Base-by-base conservation (phyloP, 64 coral and sea anemone species). In the Pachyseris speciosa region DNA sequence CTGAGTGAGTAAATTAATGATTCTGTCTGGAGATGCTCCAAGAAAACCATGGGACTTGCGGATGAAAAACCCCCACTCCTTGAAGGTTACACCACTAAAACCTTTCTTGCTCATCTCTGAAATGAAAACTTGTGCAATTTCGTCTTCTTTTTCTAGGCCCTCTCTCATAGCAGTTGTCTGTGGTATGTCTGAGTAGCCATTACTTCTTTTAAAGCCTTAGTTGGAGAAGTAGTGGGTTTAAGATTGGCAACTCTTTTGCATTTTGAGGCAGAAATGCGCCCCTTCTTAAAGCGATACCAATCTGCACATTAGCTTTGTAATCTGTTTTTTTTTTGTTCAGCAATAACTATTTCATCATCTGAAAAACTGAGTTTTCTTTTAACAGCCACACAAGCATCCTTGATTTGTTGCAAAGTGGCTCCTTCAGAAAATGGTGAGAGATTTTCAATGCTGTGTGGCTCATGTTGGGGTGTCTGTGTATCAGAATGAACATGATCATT, bases 31-130 rank as follows among this genome's bases (percentile, higher is more conserved):
- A 40, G 47, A 77, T 5, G 83, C 71, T 55, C 28, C 71, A 28
- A 92, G 19, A 38, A 71, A 87, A 81, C 84, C 91, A 93, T 87
- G 84, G 9, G 73, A 70, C 17, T 70, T 78, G 57, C 64, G 68
- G 52, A 90, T 45, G 39, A 91, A 83, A 91, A 91, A 75, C 17
- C 79, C 67, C 84, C 78, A 75, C 9, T 73, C 24, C 31, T 91
- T 48, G 10, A 91, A 16, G 33, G 74, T 60, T 27, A 91, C 49
- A 60, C 45, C 79, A 83, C 17, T 78, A 16, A 20, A 49, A 30
- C 89, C 67, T 19, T 84, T 19, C 36, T 71, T 49, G 0, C 24
- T 16, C 64, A 84, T 81, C 25, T 74, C 45, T 39, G 74, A 69
- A 17, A 91, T n/a, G 69, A 74, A 70, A 25, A 51, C 2, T 40